Evolutionary conservation across 2,113 vertebrate species (phyloP).

Genomic region (Camelus bactrianus): DNA sequence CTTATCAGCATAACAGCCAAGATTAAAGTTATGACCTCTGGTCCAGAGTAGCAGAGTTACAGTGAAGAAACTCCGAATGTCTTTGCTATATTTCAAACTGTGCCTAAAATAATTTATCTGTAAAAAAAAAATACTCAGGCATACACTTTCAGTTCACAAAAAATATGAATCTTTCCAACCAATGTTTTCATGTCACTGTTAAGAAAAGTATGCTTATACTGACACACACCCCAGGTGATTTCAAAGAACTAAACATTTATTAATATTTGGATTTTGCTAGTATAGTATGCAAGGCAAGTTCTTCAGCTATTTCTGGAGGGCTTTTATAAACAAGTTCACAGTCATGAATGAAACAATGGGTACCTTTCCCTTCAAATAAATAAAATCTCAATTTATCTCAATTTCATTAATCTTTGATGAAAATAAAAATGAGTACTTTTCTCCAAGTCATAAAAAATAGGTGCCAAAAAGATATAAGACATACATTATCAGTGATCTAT

Average conservation of each 20-base stretch:
- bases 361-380: not conserved
- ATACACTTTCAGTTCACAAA: not conserved
- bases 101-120: not conserved
- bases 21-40: not conserved
- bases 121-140: not conserved
- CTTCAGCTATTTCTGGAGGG: conserved; percentile 18
- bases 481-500: conserved; percentile 57
- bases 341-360: conserved; percentile 3
- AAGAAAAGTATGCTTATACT: not conserved
- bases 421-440: conserved; percentile 59
- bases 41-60: not conserved
- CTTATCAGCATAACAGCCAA: not conserved
- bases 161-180: not conserved
- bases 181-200: conserved; percentile 15
- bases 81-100: not conserved
- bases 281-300: not conserved
- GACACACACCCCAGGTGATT: conserved; percentile 24
- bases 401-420: not conserved
- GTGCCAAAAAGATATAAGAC: not conserved
- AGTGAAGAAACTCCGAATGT: not conserved
- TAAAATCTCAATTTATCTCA: conserved; percentile 29
- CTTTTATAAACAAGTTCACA: conserved; percentile 33
- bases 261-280: conserved; percentile 49
- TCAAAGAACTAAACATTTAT: conserved; percentile 46
- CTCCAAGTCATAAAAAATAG: not conserved